A percentile compares a stretch with the other conserved stretches of the same genome.
phyloP scores from a whole-genome alignment of 2,888 invertebrate genomes.

The Diplolepis rosae region DNA sequence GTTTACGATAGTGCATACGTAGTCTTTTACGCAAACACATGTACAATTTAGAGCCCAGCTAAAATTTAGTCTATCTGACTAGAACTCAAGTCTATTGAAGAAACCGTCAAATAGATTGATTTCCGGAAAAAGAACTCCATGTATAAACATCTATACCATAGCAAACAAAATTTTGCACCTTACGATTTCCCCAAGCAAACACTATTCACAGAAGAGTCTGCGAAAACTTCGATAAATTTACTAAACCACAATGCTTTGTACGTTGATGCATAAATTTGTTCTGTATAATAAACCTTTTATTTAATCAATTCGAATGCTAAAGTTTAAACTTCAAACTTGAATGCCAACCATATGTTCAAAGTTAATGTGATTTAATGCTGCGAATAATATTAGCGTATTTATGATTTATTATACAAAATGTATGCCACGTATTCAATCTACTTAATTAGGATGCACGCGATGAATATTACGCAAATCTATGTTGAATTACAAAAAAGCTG shows the following conservation, averaged over 20 bases:
- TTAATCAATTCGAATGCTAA: too few relatives aligned
- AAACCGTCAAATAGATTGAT: slow-evolving; percentile 46
- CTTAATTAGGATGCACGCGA: slow-evolving; percentile 15
- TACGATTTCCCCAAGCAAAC: slow-evolving; percentile 41
- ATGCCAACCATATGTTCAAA: too few relatives aligned
- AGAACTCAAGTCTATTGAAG: slow-evolving; percentile 33
- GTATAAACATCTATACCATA: slow-evolving; percentile 36
- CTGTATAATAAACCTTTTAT: too few relatives aligned
- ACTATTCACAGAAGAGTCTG: slow-evolving; percentile 45
- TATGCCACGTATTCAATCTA: slow-evolving; percentile 5
- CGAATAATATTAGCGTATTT: too few relatives aligned
- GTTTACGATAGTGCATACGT: not conserved
- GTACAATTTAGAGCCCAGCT: slow-evolving; percentile 10
- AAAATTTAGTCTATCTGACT: slow-evolving; percentile 36
- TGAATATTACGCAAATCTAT: slow-evolving; percentile 4
- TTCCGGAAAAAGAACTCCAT: slow-evolving; percentile 49
- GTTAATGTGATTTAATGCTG: too few relatives aligned
- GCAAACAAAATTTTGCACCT: slow-evolving; percentile 31
- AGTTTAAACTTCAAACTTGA: too few relatives aligned
- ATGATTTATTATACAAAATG: slow-evolving; percentile 6
- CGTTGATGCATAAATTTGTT: not conserved
- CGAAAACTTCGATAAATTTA: slow-evolving; percentile 41
- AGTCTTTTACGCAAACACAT: not conserved
- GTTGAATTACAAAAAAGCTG: slow-evolving; percentile 12
- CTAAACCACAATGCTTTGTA: not conserved